A percentile compares a stretch with the other conserved stretches of the same genome.
Evolutionary conservation across 2,113 vertebrate species (phyloP).

Genomic region (Empidonax alnorum): DNA sequence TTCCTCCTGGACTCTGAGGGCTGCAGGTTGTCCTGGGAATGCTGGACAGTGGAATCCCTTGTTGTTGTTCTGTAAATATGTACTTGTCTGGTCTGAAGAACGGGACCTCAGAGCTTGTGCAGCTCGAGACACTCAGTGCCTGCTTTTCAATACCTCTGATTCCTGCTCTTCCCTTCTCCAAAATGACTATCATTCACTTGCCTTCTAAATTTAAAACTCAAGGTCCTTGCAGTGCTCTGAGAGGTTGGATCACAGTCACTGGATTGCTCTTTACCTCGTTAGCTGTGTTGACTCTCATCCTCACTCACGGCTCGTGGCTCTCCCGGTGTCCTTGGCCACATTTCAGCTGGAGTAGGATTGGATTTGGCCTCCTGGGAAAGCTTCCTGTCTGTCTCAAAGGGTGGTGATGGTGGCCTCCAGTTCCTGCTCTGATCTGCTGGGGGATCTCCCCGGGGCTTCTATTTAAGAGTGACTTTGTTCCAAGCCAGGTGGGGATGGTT

Average conservation of each 20-base stretch:
- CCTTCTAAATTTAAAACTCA: neutral
- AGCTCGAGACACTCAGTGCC: neutral
- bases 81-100: neutral
- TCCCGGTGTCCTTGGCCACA: neutral
- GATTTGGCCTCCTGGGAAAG: neutral
- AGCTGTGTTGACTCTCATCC: neutral
- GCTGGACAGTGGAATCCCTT: neutral
- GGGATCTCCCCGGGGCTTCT: neutral
- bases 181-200: neutral
- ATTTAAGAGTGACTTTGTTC: neutral
- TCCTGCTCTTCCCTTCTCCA: neutral
- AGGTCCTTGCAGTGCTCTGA: neutral
- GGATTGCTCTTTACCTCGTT: neutral
- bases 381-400: neutral
- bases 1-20: neutral
- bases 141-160: neutral
- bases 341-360: neutral
- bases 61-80: neutral
- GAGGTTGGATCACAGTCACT: neutral
- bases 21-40: neutral
- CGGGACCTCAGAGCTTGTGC: neutral
- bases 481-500: neutral
- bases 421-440: neutral
- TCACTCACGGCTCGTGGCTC: neutral
- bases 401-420: neutral